These are phyloP conservation scores for Scaptomyza hsui DNA, from an alignment of 1,140 invertebrate species.

Conservation along the genomic window DNA sequence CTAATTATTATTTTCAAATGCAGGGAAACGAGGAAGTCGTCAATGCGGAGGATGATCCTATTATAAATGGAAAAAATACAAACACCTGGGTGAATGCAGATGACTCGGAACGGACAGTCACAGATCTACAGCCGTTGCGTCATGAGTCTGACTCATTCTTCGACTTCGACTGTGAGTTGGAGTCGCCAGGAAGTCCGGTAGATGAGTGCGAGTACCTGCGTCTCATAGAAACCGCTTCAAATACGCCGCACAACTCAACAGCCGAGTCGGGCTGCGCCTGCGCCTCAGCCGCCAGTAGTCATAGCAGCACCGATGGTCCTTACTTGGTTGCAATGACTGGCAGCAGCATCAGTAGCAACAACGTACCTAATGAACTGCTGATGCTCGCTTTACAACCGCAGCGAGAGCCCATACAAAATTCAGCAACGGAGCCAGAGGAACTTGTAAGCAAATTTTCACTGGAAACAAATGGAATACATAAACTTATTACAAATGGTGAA, in stretches of 20 bases:
- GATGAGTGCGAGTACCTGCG: conserved; percentile 85
- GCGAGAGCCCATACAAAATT: conserved; percentile 29
- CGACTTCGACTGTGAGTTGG: conserved; percentile 86
- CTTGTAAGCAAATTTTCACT: conserved; percentile 32
- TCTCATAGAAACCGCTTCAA: conserved; percentile 84
- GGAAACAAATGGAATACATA: conserved; percentile 53
- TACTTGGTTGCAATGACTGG: conserved; percentile 85
- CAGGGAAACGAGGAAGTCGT: conserved; percentile 71
- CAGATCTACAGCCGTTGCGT: conserved; percentile 83
- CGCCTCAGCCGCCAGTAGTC: conserved; percentile 80
- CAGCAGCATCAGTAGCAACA: conserved; percentile 46
- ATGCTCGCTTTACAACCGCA: conserved; percentile 51
- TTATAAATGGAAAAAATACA: conserved; percentile 71
- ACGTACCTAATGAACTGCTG: conserved; percentile 29
- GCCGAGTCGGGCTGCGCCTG: conserved; percentile 85
- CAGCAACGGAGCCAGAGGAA: conserved; percentile 23
- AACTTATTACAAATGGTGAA: conserved; percentile 46
- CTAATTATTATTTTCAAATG: not conserved
- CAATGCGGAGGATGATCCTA: conserved; percentile 76
- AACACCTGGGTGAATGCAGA: conserved; percentile 76
- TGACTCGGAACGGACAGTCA: conserved; percentile 75
- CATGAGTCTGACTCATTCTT: conserved; percentile 86
- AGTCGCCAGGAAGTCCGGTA: conserved; percentile 88
- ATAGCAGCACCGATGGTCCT: conserved; percentile 84
- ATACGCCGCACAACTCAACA: conserved; percentile 84